Conservation (phyloP, 2,888 invertebrate species). For the Andrena fulva region DNA sequence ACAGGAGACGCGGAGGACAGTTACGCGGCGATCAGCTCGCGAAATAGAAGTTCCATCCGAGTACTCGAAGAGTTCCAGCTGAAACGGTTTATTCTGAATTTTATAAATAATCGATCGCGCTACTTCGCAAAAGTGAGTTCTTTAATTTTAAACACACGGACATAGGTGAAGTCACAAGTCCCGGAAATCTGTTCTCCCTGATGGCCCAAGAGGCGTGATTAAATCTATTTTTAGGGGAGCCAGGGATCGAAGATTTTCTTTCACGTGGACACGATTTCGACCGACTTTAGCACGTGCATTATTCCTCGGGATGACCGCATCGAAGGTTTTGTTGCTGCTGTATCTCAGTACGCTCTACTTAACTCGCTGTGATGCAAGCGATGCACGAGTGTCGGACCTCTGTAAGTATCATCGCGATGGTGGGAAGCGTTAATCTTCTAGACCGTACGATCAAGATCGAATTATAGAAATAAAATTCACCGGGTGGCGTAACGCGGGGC, state of each 20-base stretch:
- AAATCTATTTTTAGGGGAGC: conserved; percentile 55
- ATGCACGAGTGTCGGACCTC: conserved; percentile 28
- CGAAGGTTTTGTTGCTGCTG: conserved; percentile 51
- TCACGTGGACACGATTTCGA: conserved; percentile 26
- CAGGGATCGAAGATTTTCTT: conserved; percentile 8
- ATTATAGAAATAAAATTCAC: not conserved
- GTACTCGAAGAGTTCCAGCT: not conserved
- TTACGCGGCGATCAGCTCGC: conserved; percentile 28
- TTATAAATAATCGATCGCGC: not conserved
- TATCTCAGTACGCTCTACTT: conserved; percentile 59
- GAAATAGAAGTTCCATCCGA: conserved; percentile 7
- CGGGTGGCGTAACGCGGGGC: not conserved
- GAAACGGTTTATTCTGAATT: not conserved
- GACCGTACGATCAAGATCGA: no score
- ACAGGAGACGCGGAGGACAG: conserved; percentile 36
- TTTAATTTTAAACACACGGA: not conserved
- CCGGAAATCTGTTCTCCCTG: no score
- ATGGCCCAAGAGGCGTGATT: not conserved
- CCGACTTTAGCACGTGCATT: conserved; percentile 22
- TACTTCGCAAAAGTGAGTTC: not conserved
- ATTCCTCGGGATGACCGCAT: conserved; percentile 46
- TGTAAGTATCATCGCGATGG: conserved; percentile 52
- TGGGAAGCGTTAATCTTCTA: not conserved
- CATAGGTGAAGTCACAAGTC: no score
- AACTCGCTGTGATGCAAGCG: conserved; percentile 51